These are phyloP conservation scores for Phyllostomus discolor DNA, from an alignment of 2,113 vertebrate species.

Conservation along the genomic window DNA sequence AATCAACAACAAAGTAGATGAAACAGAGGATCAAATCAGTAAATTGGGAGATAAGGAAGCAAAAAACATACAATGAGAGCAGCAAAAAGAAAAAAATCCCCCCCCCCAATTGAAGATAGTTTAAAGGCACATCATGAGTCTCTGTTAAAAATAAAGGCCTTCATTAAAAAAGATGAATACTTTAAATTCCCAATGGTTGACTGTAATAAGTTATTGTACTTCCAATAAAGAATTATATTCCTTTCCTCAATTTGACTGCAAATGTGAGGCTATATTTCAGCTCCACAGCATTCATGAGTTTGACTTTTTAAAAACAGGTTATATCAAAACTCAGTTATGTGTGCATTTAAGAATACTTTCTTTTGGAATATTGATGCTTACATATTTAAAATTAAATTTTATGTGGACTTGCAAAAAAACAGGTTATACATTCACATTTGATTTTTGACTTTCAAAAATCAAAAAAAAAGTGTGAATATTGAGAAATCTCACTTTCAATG, in stretches of 20 bases:
- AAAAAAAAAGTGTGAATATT: no score
- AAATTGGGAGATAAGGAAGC: no score
- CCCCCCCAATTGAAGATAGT: no score
- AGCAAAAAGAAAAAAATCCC: no score
- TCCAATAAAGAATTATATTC: neutral
- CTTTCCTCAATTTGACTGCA: neutral
- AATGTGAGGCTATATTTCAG: neutral
- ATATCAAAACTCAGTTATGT: neutral
- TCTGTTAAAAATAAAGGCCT: conserved; percentile 18
- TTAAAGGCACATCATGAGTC: neutral
- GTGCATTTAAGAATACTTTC: neutral
- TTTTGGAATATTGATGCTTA: neutral
- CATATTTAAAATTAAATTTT: neutral
- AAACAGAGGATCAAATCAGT: no score
- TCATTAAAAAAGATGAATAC: conserved; percentile 14
- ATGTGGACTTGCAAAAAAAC: no score
- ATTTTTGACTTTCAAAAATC: no score
- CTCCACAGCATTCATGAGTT: neutral
- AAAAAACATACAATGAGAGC: no score
- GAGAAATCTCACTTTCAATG: neutral
- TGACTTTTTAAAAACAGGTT: neutral
- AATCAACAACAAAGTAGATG: no score
- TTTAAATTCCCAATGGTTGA: neutral
- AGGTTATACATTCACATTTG: neutral
- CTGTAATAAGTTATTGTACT: conserved; percentile 3